Conservation (phyloP, 64 coral and sea anemone genomes). For the Platygyra sinensis region DNA sequence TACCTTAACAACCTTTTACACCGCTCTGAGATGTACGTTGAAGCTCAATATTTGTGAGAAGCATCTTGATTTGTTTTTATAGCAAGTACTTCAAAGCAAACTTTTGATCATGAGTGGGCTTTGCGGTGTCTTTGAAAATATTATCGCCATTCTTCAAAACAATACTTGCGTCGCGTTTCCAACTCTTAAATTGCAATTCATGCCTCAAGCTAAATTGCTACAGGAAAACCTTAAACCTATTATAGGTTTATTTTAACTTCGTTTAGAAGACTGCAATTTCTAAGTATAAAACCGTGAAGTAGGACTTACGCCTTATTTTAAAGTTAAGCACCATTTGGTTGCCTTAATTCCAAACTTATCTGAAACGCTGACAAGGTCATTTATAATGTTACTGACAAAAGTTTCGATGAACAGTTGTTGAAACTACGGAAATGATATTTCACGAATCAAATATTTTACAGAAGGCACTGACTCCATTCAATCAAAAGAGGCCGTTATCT, state of each 20-base stretch:
- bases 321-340: not conserved
- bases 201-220: not conserved
- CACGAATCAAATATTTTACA: not conserved
- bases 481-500: not conserved
- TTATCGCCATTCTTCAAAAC: not conserved
- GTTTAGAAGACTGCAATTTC: not conserved
- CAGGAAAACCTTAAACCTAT: not conserved
- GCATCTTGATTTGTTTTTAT: not conserved
- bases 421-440: slow-evolving; percentile 23
- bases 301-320: not conserved
- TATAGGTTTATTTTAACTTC: not conserved
- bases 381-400: not conserved
- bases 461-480: not conserved
- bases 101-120: not conserved
- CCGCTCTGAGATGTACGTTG: too few relatives aligned
- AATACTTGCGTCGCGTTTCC: not conserved
- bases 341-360: not conserved
- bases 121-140: slow-evolving; percentile 23
- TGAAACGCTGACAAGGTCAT: not conserved
- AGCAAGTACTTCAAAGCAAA: not conserved
- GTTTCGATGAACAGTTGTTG: not conserved
- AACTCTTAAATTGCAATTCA: not conserved
- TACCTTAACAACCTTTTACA: not conserved
- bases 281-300: not conserved
- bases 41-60: not conserved